These are phyloP conservation scores for Eugnorisma glareosa DNA, from an alignment of 2,888 invertebrate genomes.

Conservation along the genomic window DNA sequence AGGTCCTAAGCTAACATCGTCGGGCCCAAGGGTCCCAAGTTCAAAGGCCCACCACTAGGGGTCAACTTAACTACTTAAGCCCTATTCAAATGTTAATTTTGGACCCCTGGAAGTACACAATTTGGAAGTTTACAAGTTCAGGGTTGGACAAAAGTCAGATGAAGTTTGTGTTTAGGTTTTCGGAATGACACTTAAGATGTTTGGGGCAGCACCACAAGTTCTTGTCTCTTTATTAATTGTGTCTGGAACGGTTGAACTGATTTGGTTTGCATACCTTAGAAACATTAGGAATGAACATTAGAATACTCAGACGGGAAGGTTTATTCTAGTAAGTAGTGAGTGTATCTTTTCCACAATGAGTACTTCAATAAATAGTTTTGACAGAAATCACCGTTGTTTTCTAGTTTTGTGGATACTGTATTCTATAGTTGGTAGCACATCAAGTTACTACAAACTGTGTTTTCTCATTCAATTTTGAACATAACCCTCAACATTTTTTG, in stretches of 20 bases:
- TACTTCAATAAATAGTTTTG: neutral
- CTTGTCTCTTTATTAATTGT: constrained; percentile 23
- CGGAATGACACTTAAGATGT: constrained; percentile 20
- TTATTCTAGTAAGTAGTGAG: neutral
- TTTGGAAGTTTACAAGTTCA: constrained; percentile 51
- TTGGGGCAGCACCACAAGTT: constrained; percentile 12
- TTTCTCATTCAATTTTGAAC: no score
- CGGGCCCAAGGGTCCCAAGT: constrained; percentile 13
- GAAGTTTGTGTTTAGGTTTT: constrained; percentile 44
- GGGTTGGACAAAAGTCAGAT: constrained; percentile 21
- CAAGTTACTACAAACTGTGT: no score
- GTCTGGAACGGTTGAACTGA: constrained; percentile 6
- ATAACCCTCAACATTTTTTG: no score
- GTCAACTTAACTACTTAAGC: constrained; percentile 53
- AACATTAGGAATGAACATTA: neutral
- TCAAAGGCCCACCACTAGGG: constrained; percentile 48
- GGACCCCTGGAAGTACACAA: constrained; percentile 46
- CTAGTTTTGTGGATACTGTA: neutral
- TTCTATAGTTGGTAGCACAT: no score
- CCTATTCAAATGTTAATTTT: constrained; percentile 64
- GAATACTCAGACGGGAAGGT: neutral
- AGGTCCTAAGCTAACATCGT: constrained; percentile 61
- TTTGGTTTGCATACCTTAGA: neutral
- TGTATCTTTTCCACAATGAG: neutral
- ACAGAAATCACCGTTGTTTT: neutral